phyloP scores from a whole-genome alignment of 2,888 invertebrate species.

The Drosophila fulvimacula region DNA sequence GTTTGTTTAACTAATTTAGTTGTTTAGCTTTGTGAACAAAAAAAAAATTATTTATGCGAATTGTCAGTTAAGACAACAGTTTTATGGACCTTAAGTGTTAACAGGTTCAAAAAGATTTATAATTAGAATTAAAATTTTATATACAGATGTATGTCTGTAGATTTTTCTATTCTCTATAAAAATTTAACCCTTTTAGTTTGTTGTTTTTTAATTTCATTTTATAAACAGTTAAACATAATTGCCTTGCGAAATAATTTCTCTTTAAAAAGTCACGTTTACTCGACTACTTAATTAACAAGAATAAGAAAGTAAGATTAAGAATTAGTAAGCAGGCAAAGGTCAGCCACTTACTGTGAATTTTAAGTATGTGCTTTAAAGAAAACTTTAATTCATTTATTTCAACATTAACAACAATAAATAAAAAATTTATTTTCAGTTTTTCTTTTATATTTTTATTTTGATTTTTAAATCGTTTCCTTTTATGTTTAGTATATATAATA shows the following conservation, averaged over 20 bases:
- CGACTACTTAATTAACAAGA: not conserved
- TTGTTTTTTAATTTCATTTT: not conserved
- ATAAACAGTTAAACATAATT: not conserved
- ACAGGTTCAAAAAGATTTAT: not conserved
- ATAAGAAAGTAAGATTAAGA: not conserved
- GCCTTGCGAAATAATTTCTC: not conserved
- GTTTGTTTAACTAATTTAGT: slow-evolving; percentile 30
- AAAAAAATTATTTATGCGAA: slow-evolving; percentile 3
- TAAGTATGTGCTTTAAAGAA: not conserved
- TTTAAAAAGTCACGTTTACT: not conserved
- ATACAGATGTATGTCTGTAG: not conserved
- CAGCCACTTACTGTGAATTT: not conserved
- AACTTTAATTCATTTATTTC: too few relatives aligned
- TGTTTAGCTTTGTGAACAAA: slow-evolving; percentile 24
- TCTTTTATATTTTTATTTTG: too few relatives aligned
- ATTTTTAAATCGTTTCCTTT: too few relatives aligned
- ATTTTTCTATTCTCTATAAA: not conserved
- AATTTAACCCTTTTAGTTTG: not conserved
- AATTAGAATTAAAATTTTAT: not conserved
- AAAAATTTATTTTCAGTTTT: too few relatives aligned
- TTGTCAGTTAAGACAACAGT: not conserved
- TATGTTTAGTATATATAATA: too few relatives aligned
- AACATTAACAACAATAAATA: too few relatives aligned
- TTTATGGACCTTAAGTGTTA: slow-evolving; percentile 1
- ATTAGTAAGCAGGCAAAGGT: not conserved